A percentile compares a stretch with the other conserved stretches of the same genome.
Evolutionary conservation across 2,113 vertebrate genomes (phyloP).

Genomic region (Cottus gobio): DNA sequence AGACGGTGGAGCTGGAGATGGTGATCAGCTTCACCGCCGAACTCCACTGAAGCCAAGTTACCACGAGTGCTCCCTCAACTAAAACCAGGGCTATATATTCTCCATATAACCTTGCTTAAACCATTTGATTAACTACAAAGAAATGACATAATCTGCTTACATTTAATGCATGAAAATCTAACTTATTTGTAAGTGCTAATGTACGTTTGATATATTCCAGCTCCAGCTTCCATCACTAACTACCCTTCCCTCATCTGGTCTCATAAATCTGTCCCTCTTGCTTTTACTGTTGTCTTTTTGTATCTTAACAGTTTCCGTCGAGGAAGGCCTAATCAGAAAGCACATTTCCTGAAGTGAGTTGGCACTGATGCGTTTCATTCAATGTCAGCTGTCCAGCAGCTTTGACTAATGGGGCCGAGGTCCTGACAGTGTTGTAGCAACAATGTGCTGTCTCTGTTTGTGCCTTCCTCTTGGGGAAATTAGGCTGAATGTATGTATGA

Average conservation of each 20-base stretch:
- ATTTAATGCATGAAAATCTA: conserved; percentile 83
- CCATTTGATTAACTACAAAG: conserved; percentile 74
- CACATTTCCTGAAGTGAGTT: conserved; percentile 72
- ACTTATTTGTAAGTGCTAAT: conserved; percentile 76
- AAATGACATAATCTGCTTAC: conserved; percentile 74
- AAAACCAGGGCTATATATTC: conserved; percentile 73
- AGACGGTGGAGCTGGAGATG: conserved; percentile 17
- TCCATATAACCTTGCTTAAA: conserved; percentile 77
- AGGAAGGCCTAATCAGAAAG: conserved; percentile 77
- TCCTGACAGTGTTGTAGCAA: conserved; percentile 73
- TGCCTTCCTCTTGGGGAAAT: conserved; percentile 63
- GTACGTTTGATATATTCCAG: conserved; percentile 74
- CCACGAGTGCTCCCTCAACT: conserved; percentile 38
- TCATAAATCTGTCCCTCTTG: conserved; percentile 56
- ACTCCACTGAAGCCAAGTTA: conserved; percentile 61
- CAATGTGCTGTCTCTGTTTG: conserved; percentile 61
- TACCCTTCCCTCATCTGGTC: conserved; percentile 47
- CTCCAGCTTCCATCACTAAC: conserved; percentile 76
- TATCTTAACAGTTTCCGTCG: conserved; percentile 71
- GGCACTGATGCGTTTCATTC: conserved; percentile 69
- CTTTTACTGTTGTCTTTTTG: conserved; percentile 69
- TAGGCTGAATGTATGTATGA: conserved; percentile 85
- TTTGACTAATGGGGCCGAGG: conserved; percentile 41
- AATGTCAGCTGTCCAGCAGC: conserved; percentile 53
- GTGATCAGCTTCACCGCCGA: conserved; percentile 38